Conservation (phyloP, 2,797 vertebrate species). For the Graptemys geographica region DNA sequence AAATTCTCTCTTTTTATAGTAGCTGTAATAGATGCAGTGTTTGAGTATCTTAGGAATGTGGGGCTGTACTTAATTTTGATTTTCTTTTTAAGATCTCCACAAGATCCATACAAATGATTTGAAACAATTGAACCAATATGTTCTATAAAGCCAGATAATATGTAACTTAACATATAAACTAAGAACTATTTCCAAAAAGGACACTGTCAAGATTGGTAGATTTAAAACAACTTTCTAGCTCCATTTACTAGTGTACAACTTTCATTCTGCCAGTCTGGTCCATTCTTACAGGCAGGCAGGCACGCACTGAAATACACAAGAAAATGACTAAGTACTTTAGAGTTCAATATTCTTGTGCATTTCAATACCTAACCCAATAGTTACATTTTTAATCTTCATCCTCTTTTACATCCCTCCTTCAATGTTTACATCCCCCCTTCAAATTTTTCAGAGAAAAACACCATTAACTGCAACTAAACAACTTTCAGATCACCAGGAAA, state of each 20-base stretch:
- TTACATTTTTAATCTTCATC: neutral
- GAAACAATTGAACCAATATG: neutral
- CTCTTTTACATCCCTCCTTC: neutral
- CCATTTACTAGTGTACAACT: neutral
- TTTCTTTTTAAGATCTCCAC: neutral
- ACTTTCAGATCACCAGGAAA: slow-evolving; percentile 64
- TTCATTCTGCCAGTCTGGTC: neutral
- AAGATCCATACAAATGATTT: neutral
- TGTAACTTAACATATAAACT: no score
- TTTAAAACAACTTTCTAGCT: neutral
- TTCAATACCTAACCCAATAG: neutral
- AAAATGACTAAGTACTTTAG: neutral
- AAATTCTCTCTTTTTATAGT: neutral
- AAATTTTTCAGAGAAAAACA: slow-evolving; percentile 3
- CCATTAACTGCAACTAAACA: neutral
- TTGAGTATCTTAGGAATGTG: neutral
- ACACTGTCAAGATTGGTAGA: neutral
- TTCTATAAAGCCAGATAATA: neutral
- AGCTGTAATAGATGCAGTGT: neutral
- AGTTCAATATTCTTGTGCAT: neutral
- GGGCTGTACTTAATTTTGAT: neutral
- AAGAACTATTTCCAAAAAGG: neutral
- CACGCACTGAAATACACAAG: neutral
- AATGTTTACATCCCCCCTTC: neutral
- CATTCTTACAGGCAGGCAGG: neutral